Evolutionary conservation across 2,888 invertebrate species (phyloP).

Genomic region (Torymus aiolomorphi): DNA sequence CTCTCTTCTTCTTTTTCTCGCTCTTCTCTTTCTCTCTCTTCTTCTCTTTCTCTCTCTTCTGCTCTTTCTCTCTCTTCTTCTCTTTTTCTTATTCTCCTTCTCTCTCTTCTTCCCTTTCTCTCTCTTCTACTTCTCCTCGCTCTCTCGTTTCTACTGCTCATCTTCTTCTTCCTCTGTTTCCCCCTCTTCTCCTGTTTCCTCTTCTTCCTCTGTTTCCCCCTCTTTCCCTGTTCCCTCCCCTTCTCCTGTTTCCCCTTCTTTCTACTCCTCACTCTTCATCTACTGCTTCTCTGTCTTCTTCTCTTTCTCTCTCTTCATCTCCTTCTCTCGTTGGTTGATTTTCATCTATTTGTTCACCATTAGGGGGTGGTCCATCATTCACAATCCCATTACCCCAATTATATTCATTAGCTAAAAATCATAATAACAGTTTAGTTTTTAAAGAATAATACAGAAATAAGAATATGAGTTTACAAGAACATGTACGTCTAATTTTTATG

Average conservation of each 20-base stretch:
- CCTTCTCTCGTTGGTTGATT: slow-evolving; percentile 3
- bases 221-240: slow-evolving; percentile 3
- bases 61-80: slow-evolving; percentile 54
- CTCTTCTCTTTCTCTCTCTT: background rate
- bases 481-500: too few relatives aligned
- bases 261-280: background rate
- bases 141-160: slow-evolving; percentile 1
- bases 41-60: background rate
- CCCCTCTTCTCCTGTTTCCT: background rate
- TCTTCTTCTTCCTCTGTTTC: slow-evolving; percentile 5
- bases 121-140: slow-evolving; percentile 26
- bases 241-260: background rate
- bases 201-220: background rate
- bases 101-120: slow-evolving; percentile 19
- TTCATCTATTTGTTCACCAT: too few relatives aligned
- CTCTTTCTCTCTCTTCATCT: slow-evolving; percentile 1
- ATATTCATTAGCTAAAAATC: too few relatives aligned
- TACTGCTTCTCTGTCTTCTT: background rate
- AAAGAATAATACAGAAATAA: too few relatives aligned
- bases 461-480: too few relatives aligned
- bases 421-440: too few relatives aligned
- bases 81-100: background rate
- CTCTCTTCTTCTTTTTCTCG: background rate
- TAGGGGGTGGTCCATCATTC: too few relatives aligned
- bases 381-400: too few relatives aligned